Evolutionary conservation across 2,113 vertebrate genomes (phyloP), one percentile per base, ranked within the genome.

Genomic region (Elgaria multicarinata): DNA sequence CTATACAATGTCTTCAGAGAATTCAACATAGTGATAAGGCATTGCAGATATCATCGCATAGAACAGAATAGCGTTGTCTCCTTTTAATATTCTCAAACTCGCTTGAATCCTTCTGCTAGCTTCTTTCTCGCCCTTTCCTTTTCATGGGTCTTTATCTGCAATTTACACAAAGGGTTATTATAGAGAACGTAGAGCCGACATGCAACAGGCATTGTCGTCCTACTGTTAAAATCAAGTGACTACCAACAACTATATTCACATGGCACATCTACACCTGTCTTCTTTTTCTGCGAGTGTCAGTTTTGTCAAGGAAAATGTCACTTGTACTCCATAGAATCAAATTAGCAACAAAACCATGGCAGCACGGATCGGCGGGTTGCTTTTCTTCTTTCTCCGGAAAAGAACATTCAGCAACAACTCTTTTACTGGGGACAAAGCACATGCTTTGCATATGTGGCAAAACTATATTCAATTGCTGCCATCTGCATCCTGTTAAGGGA

Each of bases 151-250:
- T 69, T 78, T 78, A 78, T 79, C 50, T 62, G 22, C 50, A 69
- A 18, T 89, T 75, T 75, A 62, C 36, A 64, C 80, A 88, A 77
- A 89, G 9, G 58, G 78, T 77, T 77, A 77, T 6, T 69, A 20
- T 39, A 26, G 5, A 84, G n/a, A n/a, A n/a, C n/a, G n/a, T n/a
- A n/a, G 22, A 85, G 4, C 13, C 3, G 22, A 33, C 46, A 77
- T 22, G n/a, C 26, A 67, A 9, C 22, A 77, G 82, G 9, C n/a
- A 39, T 78, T 69, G 39, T 10, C 33, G 24, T 53, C 39, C 36
- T 85, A 82, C 50, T 88, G 62, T 74, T 33, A 88, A 88, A 88
- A 88, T 33, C 36, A 78, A 78, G 64, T 78, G 46, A 85, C 62
- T 78, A 33, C 50, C 62, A 33, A 55, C 26, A 42, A 13, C 44